Evolutionary conservation across 2,113 vertebrate species (phyloP).

Genomic region (Syrrhaptes paradoxus): DNA sequence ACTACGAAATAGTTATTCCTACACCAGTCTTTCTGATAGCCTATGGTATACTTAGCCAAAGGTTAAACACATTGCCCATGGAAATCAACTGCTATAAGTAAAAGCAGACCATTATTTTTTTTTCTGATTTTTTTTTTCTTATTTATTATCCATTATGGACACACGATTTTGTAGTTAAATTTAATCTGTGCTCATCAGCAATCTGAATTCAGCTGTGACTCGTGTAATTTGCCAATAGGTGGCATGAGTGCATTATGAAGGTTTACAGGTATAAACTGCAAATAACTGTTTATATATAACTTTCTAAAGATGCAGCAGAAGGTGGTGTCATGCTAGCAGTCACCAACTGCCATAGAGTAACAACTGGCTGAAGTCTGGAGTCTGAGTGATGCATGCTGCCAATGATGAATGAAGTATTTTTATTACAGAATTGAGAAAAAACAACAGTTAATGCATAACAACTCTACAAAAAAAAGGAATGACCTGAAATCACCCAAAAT

Average conservation of each 20-base stretch:
- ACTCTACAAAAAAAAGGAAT: not conserved
- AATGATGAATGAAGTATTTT: not conserved
- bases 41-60: not conserved
- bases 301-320: not conserved
- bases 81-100: not conserved
- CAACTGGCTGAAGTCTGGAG: not conserved
- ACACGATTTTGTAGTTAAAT: not conserved
- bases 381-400: not conserved
- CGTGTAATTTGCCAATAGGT: slow-evolving; percentile 43
- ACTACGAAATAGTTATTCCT: not conserved
- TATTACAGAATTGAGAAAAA: not conserved
- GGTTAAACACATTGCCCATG: not conserved
- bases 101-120: not conserved
- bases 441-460: not conserved
- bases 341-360: not conserved
- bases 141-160: not conserved
- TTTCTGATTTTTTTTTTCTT: not conserved
- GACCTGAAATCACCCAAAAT: not conserved
- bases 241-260: slow-evolving; percentile 64
- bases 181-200: not conserved
- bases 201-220: not conserved
- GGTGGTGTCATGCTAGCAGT: not conserved
- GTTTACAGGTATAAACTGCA: not conserved
- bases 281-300: fast-evolving
- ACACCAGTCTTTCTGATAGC: not conserved